Evolutionary conservation across 2,797 vertebrate genomes (phyloP).

Genomic region (Lacerta agilis): DNA sequence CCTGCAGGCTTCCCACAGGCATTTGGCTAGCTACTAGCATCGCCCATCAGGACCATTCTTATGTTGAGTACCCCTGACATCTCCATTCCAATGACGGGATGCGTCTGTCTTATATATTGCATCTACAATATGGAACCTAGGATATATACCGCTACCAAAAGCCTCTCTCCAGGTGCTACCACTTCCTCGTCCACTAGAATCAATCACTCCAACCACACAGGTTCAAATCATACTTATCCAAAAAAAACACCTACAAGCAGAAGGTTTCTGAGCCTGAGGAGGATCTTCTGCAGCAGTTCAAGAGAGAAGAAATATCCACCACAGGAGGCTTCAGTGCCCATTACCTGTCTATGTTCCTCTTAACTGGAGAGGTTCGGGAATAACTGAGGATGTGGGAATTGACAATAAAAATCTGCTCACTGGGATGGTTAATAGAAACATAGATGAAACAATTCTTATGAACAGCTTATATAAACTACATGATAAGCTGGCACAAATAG

Average conservation of each 20-base stretch:
- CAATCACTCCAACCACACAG: constrained; percentile 90
- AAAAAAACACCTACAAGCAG: constrained; percentile 79
- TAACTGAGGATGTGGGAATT: constrained; percentile 78
- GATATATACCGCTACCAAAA: constrained; percentile 80
- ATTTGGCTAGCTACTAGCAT: too few species aligned
- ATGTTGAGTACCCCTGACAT: too few species aligned
- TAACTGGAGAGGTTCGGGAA: constrained; percentile 91
- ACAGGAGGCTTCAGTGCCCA: constrained; percentile 93
- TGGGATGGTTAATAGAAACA: too few species aligned
- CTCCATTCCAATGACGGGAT: too few species aligned
- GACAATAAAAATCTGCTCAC: too few species aligned
- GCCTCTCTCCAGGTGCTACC: constrained; percentile 71
- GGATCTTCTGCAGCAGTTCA: constrained; percentile 95
- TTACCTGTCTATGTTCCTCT: constrained; percentile 97
- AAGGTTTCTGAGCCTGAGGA: constrained; percentile 89
- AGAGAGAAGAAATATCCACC: constrained; percentile 88
- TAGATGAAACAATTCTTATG: too few species aligned
- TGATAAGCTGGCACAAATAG: too few species aligned
- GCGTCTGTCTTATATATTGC: too few species aligned
- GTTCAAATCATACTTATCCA: constrained; percentile 87
- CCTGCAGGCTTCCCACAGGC: too few species aligned
- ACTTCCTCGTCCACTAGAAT: constrained; percentile 71
- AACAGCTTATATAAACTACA: too few species aligned
- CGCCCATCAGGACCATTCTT: too few species aligned
- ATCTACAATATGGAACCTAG: constrained; percentile 69